A percentile compares a stretch with the other conserved stretches of the same genome.
Conservation (phyloP, 1,140 invertebrate genomes). For the Brachionus calyciflorus region DNA sequence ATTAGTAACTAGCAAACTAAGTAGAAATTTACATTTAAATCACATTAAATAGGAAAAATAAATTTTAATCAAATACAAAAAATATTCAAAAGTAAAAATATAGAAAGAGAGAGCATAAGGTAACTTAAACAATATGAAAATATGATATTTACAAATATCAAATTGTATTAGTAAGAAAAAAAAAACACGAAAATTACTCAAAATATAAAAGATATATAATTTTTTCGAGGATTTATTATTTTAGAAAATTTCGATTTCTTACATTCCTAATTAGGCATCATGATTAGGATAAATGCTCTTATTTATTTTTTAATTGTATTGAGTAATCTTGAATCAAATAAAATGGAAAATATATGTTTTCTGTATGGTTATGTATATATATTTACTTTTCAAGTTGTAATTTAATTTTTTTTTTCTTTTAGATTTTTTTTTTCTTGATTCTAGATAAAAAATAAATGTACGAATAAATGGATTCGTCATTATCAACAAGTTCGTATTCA, state of each 20-base stretch:
- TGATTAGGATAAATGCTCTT: too few species aligned
- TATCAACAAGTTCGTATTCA: conserved; percentile 26
- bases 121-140: conserved; percentile 16
- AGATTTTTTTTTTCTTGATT: not conserved
- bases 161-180: not conserved
- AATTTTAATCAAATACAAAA: too few species aligned
- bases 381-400: too few species aligned
- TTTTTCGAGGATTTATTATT: too few species aligned
- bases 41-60: conserved; percentile 37
- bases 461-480: conserved; percentile 7
- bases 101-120: not conserved
- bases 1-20: not conserved
- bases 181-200: conserved; percentile 20
- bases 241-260: too few species aligned
- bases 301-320: too few species aligned
- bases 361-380: too few species aligned
- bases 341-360: too few species aligned
- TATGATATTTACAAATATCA: conserved; percentile 30
- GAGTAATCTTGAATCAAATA: too few species aligned
- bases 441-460: not conserved
- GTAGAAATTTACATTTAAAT: conserved; percentile 35
- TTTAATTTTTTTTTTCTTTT: not conserved
- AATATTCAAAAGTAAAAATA: conserved; percentile 19
- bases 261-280: too few species aligned
- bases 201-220: conserved; percentile 1